Evolutionary conservation across 2,888 invertebrate genomes (phyloP), one percentile per base, ranked within the genome.

Genomic region (Germaria angustata): DNA sequence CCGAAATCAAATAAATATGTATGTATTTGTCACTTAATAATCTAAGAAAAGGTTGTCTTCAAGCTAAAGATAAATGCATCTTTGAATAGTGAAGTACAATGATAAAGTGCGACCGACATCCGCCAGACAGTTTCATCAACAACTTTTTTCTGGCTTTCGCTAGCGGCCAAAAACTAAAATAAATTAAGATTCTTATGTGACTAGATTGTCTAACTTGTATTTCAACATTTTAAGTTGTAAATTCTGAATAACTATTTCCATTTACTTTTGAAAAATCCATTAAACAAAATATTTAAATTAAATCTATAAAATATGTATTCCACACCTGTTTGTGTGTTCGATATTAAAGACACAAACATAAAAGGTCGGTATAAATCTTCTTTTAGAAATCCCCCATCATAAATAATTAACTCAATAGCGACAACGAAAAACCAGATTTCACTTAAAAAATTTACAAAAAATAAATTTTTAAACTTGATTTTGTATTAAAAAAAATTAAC

Each of bases 401-500:
- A 85, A 86, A 87, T 85, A 86, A 84, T 86, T 86, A 86, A 87
- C 79, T 79, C 65, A 75, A 72, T 36, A 20, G 20, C 49, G 36
- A 20, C 13, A 46, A 57, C n/a, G 28, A 76, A 39, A 82, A 82
- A 82, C 82, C 65, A 71, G 82, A 82, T 82, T 82, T 82, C 75
- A 82, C 79, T 65, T 53, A 65, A 81, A 49, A 80, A 46, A 65
- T 65, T 17, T 51, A 4, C 51, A 44, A 66, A 41, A 57, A 24
- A 34, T 22, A 46, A 77, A 72, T 41, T 66, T 20, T 61, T 61
- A 73, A 77, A 78, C 77, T 68, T 78, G 72, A 76, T 59, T 78
- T 65, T 72, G 53, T 68, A 24, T 78, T 15, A 17, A 73, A 73
- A 71, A 71, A 53, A 63, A 51, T 49, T 49, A 73, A 72, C 28